phyloP scores from a whole-genome alignment of 2,888 invertebrate genomes.

The Acleris cristana region DNA sequence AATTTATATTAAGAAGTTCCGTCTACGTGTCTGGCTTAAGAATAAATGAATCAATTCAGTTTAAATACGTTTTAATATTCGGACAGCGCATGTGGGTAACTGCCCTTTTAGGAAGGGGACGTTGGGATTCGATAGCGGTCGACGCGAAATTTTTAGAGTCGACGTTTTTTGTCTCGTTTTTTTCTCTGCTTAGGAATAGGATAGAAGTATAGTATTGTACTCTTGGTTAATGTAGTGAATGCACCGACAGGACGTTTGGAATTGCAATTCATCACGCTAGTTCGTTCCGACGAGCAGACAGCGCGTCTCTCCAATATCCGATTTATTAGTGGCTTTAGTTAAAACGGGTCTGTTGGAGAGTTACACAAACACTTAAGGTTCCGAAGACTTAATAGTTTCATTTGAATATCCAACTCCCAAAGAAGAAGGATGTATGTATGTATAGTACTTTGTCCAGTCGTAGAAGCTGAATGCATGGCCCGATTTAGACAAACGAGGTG shows the following conservation, averaged over 20 bases:
- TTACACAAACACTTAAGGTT: too few relatives aligned
- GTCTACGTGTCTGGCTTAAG: constrained; percentile 61
- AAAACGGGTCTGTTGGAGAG: constrained; percentile 11
- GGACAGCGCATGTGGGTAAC: constrained; percentile 25
- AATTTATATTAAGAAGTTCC: constrained; percentile 68
- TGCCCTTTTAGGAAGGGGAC: constrained; percentile 28
- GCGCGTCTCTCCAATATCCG: constrained; percentile 28
- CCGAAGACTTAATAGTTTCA: too few relatives aligned
- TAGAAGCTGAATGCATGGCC: too few relatives aligned
- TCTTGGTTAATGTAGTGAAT: neutral
- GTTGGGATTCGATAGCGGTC: constrained; percentile 6
- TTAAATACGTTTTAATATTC: constrained; percentile 33
- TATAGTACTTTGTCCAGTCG: too few relatives aligned
- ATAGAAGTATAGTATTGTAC: neutral
- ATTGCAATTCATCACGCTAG: constrained; percentile 26
- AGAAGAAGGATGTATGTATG: too few relatives aligned
- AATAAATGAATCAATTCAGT: constrained; percentile 42
- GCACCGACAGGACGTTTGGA: constrained; percentile 2
- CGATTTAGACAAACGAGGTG: too few relatives aligned
- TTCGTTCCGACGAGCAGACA: constrained; percentile 22
- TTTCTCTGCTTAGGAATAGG: neutral
- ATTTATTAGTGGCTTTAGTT: constrained; percentile 26
- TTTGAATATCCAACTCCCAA: too few relatives aligned
- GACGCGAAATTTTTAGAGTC: neutral
- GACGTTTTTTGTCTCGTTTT: constrained; percentile 8